A percentile compares a stretch with the other conserved stretches of the same genome.
These are phyloP conservation scores for Hyles vespertilio DNA, from an alignment of 1,140 invertebrate species.

Conservation along the genomic window DNA sequence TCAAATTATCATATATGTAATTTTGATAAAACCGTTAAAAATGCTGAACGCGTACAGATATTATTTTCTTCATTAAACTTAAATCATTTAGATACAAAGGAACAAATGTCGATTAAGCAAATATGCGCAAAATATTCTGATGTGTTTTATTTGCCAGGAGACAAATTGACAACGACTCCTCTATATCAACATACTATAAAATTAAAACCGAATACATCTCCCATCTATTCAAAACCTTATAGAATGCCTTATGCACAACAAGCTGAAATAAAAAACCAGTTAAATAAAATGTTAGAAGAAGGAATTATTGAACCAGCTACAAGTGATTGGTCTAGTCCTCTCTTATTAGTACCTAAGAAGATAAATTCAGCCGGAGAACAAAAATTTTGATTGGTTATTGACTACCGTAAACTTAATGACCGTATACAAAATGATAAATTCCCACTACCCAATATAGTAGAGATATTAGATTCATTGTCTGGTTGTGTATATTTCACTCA, in stretches of 20 bases:
- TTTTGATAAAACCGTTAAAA: constrained; percentile 1
- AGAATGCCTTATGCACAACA: not conserved
- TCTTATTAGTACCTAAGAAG: constrained; percentile 9
- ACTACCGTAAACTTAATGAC: not conserved
- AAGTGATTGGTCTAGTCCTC: constrained; percentile 12
- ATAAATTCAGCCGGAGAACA: too few relatives aligned
- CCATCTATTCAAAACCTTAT: constrained; percentile 2
- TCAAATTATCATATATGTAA: constrained; percentile 20
- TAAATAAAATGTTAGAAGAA: constrained; percentile 18
- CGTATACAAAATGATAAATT: constrained; percentile 13
- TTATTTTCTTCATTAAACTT: constrained; percentile 23
- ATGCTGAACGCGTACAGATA: constrained; percentile 2
- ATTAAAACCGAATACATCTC: constrained; percentile 17
- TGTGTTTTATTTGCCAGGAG: constrained; percentile 31
- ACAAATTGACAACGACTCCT: constrained; percentile 25
- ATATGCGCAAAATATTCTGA: constrained; percentile 37
- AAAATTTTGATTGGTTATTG: not conserved
- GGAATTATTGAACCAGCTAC: constrained; percentile 26
- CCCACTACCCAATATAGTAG: constrained; percentile 11
- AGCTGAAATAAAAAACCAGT: constrained; percentile 20
- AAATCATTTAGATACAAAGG: constrained; percentile 13
- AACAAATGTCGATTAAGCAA: constrained; percentile 16
- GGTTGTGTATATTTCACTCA: constrained; percentile 23
- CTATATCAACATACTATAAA: constrained; percentile 28
- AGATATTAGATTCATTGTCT: constrained; percentile 24